phyloP scores from a whole-genome alignment of 2,888 invertebrate genomes.

The Dermolepida albohirtum region DNA sequence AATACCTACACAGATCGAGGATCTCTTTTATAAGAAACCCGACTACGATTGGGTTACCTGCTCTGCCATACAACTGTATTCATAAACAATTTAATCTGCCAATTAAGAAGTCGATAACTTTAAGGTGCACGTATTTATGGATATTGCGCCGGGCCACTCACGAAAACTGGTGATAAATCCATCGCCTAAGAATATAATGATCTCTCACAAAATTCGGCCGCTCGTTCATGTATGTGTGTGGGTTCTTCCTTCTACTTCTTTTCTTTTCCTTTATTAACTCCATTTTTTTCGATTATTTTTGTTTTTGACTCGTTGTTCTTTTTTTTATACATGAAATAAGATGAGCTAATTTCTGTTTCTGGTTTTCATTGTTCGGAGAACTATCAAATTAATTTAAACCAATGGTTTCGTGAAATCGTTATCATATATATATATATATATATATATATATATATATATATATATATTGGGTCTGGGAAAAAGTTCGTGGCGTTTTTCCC shows the following conservation, averaged over 20 bases:
- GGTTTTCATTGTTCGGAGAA: constrained; percentile 8
- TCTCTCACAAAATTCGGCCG: constrained; percentile 46
- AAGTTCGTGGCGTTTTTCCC: too few species aligned
- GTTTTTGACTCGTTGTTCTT: constrained; percentile 12
- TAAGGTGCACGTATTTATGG: constrained; percentile 57
- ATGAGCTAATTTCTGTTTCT: constrained; percentile 20
- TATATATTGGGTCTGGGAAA: too few species aligned
- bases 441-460: too few species aligned
- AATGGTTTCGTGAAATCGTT: too few species aligned
- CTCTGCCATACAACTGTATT: constrained; percentile 54
- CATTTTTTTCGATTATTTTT: constrained; percentile 45
- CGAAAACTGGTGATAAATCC: constrained; percentile 55
- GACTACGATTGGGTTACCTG: constrained; percentile 56
- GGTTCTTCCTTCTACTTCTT: constrained; percentile 44
- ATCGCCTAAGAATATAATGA: constrained; percentile 53
- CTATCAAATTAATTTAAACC: neutral
- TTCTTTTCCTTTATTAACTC: constrained; percentile 46
- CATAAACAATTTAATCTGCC: constrained; percentile 60
- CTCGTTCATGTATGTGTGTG: constrained; percentile 47
- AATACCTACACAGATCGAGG: constrained; percentile 26
- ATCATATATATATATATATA: too few species aligned
- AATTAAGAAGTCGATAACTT: constrained; percentile 59
- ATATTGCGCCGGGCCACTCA: constrained; percentile 52
- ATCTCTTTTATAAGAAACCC: constrained; percentile 24
- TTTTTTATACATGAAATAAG: constrained; percentile 2